Evolutionary conservation across 2,888 invertebrate genomes (phyloP), one percentile per base, ranked within the genome.

Genomic region (Octonoba sinensis): DNA sequence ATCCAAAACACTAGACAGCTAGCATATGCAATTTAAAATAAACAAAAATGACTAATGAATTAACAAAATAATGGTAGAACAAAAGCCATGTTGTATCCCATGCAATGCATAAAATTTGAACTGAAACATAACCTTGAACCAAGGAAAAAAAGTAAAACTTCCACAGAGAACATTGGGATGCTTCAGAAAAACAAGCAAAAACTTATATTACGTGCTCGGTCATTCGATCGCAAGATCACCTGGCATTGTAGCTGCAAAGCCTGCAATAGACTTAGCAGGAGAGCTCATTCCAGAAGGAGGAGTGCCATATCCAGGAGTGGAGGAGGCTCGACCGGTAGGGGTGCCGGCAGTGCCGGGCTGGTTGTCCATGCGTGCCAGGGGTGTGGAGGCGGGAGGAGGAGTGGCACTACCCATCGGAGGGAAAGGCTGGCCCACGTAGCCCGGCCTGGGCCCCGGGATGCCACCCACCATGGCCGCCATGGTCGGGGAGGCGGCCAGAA

Each of bases 281-380:
- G 84, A 84, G 56, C 84, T 84, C 77, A 84, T 66, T 36, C 84
- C 84, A 49, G 84, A 84, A n/a, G 84, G 69, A 16, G 83, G 83
- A 15, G 83, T 83, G n/a, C 83, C 83, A 74, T 83, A 83, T 15
- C 83, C 79, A 16, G 83, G 72, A 62, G 83, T 84, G 20, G 83
- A 78, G 27, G 83, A 83, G 13, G 83, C 83, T 51, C 74, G 67
- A 56, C 74, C 83, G 24, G 75, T 59, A 11, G 83, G 73, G 59
- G 78, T 72, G 60, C 76, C 71, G 36, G 65, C 82, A 64, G 22
- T 59, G 59, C 75, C 82, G 0, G 59, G 16, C 22, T 75, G 22
- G 27, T 64, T 64, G 24, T 73, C 73, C 4, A 74, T 46, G 22
- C 51, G 57, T 11, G 59, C 51, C 3, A 73, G 62, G 51, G 82